These are phyloP conservation scores for Rhagophthalmus giganteus DNA, from an alignment of 2,888 invertebrate genomes.

Conservation along the genomic window DNA sequence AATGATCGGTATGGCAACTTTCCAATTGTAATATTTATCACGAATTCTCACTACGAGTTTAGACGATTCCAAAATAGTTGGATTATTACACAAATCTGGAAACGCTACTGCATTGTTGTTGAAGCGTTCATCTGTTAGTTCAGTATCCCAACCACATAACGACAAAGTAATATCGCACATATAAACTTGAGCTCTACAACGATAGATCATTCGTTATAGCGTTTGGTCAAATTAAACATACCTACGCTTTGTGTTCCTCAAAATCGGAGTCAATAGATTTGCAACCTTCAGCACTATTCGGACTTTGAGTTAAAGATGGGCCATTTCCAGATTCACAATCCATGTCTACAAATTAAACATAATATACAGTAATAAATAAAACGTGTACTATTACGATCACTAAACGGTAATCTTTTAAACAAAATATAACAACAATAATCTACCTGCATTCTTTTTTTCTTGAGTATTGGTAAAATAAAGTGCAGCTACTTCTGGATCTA, in stretches of 20 bases:
- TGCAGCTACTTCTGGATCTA: constrained; percentile 90
- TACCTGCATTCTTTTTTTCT: constrained; percentile 39
- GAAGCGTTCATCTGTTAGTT: constrained; percentile 60
- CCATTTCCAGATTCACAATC: constrained; percentile 97
- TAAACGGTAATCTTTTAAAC: no score
- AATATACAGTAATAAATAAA: neutral
- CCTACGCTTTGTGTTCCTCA: constrained; percentile 65
- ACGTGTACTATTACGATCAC: neutral
- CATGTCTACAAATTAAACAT: constrained; percentile 61
- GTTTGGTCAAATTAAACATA: constrained; percentile 12
- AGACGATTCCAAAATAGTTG: constrained; percentile 74
- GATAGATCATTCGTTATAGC: neutral
- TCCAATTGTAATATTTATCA: constrained; percentile 89
- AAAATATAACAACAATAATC: constrained; percentile 1
- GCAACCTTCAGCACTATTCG: constrained; percentile 83
- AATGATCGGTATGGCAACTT: constrained; percentile 86
- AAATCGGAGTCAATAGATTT: constrained; percentile 83
- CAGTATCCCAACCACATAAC: constrained; percentile 70
- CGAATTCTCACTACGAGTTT: constrained; percentile 84
- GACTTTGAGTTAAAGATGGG: constrained; percentile 91
- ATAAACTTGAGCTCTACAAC: constrained; percentile 51
- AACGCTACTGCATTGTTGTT: constrained; percentile 62
- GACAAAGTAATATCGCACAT: constrained; percentile 72
- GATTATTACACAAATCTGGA: constrained; percentile 70
- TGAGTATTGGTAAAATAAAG: constrained; percentile 72